These are phyloP conservation scores for Drosophila neonasuta DNA, from an alignment of 2,888 invertebrate genomes.

Conservation along the genomic window DNA sequence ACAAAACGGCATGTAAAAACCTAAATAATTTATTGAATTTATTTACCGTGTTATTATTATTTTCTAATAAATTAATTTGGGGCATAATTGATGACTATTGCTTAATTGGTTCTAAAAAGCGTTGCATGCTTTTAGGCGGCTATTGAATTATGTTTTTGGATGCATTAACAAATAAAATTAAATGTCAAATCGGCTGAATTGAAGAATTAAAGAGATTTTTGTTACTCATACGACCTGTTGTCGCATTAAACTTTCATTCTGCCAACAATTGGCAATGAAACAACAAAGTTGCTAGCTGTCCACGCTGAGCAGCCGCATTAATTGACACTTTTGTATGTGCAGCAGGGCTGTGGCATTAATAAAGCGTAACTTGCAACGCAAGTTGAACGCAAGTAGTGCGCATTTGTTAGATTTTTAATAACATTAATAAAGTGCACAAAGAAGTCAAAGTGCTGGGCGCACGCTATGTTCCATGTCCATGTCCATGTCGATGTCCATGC, in stretches of 20 bases:
- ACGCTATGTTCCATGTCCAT: slow-evolving; percentile 38
- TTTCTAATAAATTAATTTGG: background rate
- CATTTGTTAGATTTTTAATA: slow-evolving; percentile 78
- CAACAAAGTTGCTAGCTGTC: slow-evolving; percentile 50
- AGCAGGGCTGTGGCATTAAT: slow-evolving; percentile 43
- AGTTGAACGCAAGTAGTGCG: slow-evolving; percentile 42
- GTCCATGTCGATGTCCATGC: slow-evolving; percentile 11
- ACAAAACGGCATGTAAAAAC: background rate
- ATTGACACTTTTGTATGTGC: slow-evolving; percentile 36
- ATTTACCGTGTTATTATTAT: too few relatives aligned
- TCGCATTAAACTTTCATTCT: slow-evolving; percentile 21
- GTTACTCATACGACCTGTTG: slow-evolving; percentile 43
- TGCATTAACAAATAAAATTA: too few relatives aligned
- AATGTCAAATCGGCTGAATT: too few relatives aligned
- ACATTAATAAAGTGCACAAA: slow-evolving; percentile 78
- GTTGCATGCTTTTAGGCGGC: slow-evolving; percentile 5
- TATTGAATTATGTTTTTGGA: too few relatives aligned
- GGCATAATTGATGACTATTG: background rate
- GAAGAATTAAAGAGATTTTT: slow-evolving; percentile 7
- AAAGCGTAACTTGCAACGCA: slow-evolving; percentile 35
- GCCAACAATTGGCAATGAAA: slow-evolving; percentile 37
- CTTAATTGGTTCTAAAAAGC: background rate
- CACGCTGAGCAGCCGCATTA: slow-evolving; percentile 40
- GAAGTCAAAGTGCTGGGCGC: slow-evolving; percentile 69
- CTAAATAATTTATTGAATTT: background rate